These are phyloP conservation scores for Rhamnusium bicolor DNA, from an alignment of 2,888 invertebrate genomes.

Conservation along the genomic window DNA sequence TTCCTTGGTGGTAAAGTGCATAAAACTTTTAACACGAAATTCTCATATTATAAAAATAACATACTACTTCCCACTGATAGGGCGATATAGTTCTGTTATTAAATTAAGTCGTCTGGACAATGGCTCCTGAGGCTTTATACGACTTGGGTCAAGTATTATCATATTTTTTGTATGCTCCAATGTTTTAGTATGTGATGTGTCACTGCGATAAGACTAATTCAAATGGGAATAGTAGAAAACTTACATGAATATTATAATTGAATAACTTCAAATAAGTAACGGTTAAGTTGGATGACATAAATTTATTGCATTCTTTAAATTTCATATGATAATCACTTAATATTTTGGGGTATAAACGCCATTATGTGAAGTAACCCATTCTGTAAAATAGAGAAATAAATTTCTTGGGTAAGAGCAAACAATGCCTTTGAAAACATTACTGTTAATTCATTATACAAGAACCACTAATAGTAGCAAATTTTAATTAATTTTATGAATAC, in stretches of 20 bases:
- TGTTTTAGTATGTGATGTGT: background rate
- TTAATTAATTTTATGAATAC: too few species aligned
- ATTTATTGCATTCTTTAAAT: too few species aligned
- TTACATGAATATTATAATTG: background rate
- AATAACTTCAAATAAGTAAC: background rate
- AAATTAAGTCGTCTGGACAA: constrained; percentile 27
- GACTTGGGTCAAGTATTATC: background rate
- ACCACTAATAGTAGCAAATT: too few species aligned
- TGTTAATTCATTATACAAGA: too few species aligned
- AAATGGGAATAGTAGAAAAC: background rate
- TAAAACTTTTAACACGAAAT: constrained; percentile 57
- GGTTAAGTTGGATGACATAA: background rate
- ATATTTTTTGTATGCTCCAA: background rate
- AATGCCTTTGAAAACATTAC: too few species aligned
- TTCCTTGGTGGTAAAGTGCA: constrained; percentile 65
- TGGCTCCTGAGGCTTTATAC: background rate
- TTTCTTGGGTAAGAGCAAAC: too few species aligned
- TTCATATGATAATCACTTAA: too few species aligned
- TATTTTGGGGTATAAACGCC: too few species aligned
- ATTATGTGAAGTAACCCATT: too few species aligned
- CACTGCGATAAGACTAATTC: background rate
- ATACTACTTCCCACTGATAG: constrained; percentile 20
- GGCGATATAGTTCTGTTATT: constrained; percentile 20
- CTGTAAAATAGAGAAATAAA: too few species aligned
- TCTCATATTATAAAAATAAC: constrained; percentile 49